Conservation (phyloP, 2,888 invertebrate genomes). For the Ophonus ardosiacus region DNA sequence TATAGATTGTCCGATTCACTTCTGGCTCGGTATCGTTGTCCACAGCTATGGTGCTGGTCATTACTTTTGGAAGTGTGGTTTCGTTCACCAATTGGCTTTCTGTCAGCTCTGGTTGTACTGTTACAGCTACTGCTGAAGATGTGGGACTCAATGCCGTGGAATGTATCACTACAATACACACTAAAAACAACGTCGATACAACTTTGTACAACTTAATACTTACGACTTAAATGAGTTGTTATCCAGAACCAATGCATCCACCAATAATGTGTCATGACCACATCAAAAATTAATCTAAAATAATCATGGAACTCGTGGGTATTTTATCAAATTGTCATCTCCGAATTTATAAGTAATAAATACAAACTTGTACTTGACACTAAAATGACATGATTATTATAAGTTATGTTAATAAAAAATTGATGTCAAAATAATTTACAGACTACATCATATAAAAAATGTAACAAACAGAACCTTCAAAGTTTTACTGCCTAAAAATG, state of each 20-base stretch:
- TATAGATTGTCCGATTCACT: conserved; percentile 31
- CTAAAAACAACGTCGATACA: background rate
- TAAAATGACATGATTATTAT: background rate
- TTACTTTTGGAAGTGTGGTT: conserved; percentile 33
- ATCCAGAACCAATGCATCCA: conserved; percentile 95
- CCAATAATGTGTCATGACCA: conserved; percentile 90
- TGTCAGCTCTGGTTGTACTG: conserved; percentile 15
- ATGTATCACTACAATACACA: conserved; percentile 52
- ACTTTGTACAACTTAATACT: conserved; percentile 64
- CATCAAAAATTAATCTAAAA: conserved; percentile 69
- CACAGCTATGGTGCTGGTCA: background rate
- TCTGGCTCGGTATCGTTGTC: conserved; percentile 2
- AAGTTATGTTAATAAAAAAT: background rate
- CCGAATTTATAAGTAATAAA: background rate
- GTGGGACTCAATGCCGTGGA: conserved; percentile 36
- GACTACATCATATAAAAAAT: background rate
- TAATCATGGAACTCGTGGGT: background rate
- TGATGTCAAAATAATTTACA: background rate
- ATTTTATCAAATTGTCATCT: background rate
- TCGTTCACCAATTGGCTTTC: background rate
- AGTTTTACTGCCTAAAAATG: background rate
- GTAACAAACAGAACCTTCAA: background rate
- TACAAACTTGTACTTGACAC: background rate
- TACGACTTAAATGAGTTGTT: conserved; percentile 78
- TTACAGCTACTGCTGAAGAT: background rate